Conservation (phyloP, 2,797 vertebrate genomes). For the Falco concolor region DNA sequence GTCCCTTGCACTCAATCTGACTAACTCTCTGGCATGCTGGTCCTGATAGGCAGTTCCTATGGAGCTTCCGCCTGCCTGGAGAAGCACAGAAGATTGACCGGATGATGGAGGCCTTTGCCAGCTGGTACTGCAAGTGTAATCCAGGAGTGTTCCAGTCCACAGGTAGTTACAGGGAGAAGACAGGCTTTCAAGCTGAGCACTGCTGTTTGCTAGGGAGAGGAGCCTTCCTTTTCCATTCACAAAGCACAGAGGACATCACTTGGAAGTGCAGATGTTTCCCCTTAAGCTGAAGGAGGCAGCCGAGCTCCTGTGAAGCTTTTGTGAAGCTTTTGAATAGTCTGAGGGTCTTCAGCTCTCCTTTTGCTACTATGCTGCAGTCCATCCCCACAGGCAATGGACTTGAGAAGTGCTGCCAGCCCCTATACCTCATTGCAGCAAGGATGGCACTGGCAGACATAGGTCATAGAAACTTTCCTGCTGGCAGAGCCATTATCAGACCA, state of each 20-base stretch:
- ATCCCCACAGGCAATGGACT: not conserved
- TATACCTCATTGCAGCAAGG: not conserved
- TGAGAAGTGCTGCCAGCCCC: not conserved
- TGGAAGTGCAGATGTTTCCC: not conserved
- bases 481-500: not conserved
- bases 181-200: not conserved
- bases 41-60: constrained; percentile 85
- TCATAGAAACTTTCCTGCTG: not conserved
- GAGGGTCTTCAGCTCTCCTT: not conserved
- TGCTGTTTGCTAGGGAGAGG: not conserved
- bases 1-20: not conserved
- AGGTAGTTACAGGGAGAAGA: constrained; percentile 64
- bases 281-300: not conserved
- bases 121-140: constrained; percentile 89
- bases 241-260: not conserved
- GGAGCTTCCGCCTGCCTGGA: constrained; percentile 91
- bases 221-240: not conserved
- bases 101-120: constrained; percentile 97
- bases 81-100: constrained; percentile 95
- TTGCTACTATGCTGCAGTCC: not conserved
- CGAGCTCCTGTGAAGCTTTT: not conserved
- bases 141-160: constrained; percentile 85
- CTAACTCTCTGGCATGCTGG: not conserved
- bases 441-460: not conserved
- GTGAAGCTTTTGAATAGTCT: not conserved